Evolutionary conservation across 2,797 vertebrate genomes (phyloP), one percentile per base, ranked within the genome.

Genomic region (Chelon labrosus): DNA sequence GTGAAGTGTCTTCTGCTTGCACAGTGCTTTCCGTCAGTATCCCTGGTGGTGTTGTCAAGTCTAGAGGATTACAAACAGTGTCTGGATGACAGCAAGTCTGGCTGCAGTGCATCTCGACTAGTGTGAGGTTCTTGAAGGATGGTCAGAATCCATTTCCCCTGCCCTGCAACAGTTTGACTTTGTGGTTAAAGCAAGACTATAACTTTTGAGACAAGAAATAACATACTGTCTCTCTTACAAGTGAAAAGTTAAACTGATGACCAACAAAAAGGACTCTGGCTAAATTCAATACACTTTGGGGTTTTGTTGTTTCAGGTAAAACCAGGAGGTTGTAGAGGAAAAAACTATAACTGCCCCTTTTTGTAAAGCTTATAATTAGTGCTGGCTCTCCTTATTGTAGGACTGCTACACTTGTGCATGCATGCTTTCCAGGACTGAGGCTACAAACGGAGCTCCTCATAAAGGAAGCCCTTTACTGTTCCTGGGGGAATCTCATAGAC

Each of bases 31-130:
- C 68, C 38, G 38, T 68, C 75, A 70, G 70, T 50, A 52, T 68
- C 41, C 68, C 46, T 65, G 46, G 31, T 55, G 46, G 35, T 79
- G 52, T 59, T 81, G 63, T 77, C 75, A 75, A 44, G 62, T 73
- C 35, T 37, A 7, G 41, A 65, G 51, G 39, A 72, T 68, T 62
- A 59, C 41, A 76, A 47, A 68, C 58, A 65, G 42, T 19, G 37
- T 60, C 63, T 5, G 51, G 44, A 67, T 70, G 77, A 71, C 65
- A 85, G 73, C 57, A 4, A 64, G 47, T 63, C 49, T 69, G 56
- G 52, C 68, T 77, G 65, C 20, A 16, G 27, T 59, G 47, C 47
- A 59, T 55, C 37, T 65, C 0, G 1, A 39, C 35, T 46, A 13
- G 27, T 53, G 42, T 20, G 41, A 71, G 41, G 50, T 51, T 69